phyloP scores from a whole-genome alignment of 1,140 invertebrate species.

The Eurosta solidaginis region DNA sequence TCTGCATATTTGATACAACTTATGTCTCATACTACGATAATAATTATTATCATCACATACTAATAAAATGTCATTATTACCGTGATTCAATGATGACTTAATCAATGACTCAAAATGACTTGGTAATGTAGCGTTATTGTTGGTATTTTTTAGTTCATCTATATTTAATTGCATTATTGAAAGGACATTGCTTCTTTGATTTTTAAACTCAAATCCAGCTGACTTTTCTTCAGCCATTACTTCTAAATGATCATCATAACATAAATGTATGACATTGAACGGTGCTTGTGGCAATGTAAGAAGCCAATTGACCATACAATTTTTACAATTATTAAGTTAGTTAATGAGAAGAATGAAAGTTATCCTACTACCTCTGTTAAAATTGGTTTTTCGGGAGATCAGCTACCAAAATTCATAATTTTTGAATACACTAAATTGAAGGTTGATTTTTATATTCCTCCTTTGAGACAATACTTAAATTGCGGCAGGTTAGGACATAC shows the following conservation, averaged over 20 bases:
- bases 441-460: too few species aligned
- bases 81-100: not conserved
- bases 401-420: too few species aligned
- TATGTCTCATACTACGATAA: constrained; percentile 52
- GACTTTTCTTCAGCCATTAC: not conserved
- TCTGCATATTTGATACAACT: constrained; percentile 44
- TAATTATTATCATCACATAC: constrained; percentile 54
- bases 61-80: constrained; percentile 32
- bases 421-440: too few species aligned
- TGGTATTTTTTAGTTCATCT: not conserved
- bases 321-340: not conserved
- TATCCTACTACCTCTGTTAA: too few species aligned
- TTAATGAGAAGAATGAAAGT: too few species aligned
- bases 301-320: constrained; percentile 36
- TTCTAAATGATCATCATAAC: constrained; percentile 46
- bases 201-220: too few species aligned
- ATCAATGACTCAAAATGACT: not conserved
- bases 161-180: not conserved
- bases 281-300: constrained; percentile 22
- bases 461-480: too few species aligned
- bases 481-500: too few species aligned
- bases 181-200: constrained; percentile 41
- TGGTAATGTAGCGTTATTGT: too few species aligned
- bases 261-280: constrained; percentile 45
- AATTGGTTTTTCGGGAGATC: too few species aligned